phyloP scores from a whole-genome alignment of 2,797 vertebrate species.

The Rhinatrema bivittatum region DNA sequence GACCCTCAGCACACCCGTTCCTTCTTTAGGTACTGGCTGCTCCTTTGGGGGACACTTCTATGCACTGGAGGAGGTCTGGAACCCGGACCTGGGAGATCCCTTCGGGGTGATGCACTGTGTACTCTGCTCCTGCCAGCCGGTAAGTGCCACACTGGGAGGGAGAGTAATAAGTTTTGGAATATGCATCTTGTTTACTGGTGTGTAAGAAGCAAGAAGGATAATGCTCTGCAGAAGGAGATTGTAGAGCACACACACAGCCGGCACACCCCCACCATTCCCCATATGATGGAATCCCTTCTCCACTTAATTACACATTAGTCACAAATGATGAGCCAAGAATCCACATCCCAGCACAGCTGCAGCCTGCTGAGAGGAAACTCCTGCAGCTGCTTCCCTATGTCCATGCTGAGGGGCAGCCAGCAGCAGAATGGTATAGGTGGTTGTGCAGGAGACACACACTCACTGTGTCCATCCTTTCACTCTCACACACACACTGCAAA shows the following conservation, averaged over 20 bases:
- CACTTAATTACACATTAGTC: too few species aligned
- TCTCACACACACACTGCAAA: too few species aligned
- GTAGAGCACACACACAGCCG: not conserved
- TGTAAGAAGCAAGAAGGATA: not conserved
- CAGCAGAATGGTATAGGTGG: too few species aligned
- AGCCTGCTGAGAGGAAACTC: too few species aligned
- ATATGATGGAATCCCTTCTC: not conserved
- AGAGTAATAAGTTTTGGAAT: not conserved
- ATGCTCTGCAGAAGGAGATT: not conserved
- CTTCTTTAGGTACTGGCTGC: slow-evolving; percentile 65
- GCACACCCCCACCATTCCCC: not conserved
- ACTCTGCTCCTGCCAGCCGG: slow-evolving; percentile 82
- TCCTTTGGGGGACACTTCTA: slow-evolving; percentile 83
- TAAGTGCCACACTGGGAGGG: slow-evolving; percentile 50
- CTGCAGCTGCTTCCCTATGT: too few species aligned
- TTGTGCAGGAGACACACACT: too few species aligned
- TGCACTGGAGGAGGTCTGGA: slow-evolving; percentile 85
- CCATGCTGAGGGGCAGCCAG: too few species aligned
- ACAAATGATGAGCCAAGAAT: too few species aligned
- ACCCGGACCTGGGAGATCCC: slow-evolving; percentile 90
- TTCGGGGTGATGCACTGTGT: slow-evolving; percentile 94
- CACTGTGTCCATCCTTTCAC: too few species aligned
- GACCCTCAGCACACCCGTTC: too few species aligned
- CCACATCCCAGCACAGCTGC: too few species aligned
- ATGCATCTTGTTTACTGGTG: too few species aligned